These are phyloP conservation scores for Temnopleurus reevesii DNA, from an alignment of 53 echinoderm and acorn worm species.

Conservation along the genomic window DNA sequence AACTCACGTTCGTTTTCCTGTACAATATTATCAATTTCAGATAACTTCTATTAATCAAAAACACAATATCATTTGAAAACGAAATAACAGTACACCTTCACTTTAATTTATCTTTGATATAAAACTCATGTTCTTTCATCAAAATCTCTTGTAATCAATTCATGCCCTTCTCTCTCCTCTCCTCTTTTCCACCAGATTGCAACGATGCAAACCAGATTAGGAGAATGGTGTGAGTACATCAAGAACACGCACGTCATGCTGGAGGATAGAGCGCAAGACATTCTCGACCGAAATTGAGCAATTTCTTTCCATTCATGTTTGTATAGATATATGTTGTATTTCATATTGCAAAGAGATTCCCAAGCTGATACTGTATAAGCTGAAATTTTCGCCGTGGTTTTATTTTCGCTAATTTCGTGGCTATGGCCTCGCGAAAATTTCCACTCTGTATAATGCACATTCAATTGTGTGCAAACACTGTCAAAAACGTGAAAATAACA, in stretches of 20 bases:
- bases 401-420: too few relatives aligned
- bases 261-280: constrained; percentile 97
- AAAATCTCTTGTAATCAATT: not conserved
- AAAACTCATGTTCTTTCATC: not conserved
- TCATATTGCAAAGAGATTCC: not conserved
- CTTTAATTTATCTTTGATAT: not conserved
- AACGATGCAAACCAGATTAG: constrained; percentile 88
- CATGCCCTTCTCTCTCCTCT: not conserved
- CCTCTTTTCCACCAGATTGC: constrained; percentile 58
- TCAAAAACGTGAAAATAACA: too few relatives aligned
- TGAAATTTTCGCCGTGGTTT: not conserved
- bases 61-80: too few relatives aligned
- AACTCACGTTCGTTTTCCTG: not conserved
- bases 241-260: constrained; percentile 93
- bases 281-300: constrained; percentile 75
- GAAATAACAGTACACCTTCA: too few relatives aligned
- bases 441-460: too few relatives aligned
- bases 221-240: constrained; percentile 92
- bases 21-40: not conserved
- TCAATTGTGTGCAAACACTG: too few relatives aligned
- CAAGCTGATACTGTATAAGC: not conserved
- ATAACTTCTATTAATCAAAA: not conserved
- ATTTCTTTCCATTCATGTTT: not conserved
- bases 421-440: too few relatives aligned
- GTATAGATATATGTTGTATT: not conserved